Evolutionary conservation across 2,888 invertebrate species (phyloP), one percentile per base, ranked within the genome.

Genomic region (Cremastinae sp.): DNA sequence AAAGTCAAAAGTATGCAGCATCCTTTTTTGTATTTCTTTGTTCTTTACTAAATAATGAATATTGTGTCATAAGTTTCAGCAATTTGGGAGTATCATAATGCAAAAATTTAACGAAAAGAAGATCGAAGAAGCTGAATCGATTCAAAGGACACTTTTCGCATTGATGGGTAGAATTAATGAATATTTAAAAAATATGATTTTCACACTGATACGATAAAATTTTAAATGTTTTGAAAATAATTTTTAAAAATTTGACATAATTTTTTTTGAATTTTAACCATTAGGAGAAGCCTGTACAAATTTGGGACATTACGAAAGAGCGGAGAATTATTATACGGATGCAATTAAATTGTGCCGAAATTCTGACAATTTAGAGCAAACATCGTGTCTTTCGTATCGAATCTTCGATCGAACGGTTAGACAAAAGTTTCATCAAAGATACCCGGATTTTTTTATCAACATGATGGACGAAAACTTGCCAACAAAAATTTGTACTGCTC

Each of bases 231-330:
- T 49, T 16, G 16, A 47, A 12, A 47, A 12, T 1, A 7, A 51
- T 16, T 8, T 51, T 20, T 18, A 9, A 16, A 20, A 20, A 51
- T 18, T 9, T 14, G 14, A 12, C 16, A 12, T 49, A 16, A n/a
- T 7, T 8, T 3, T 49, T 2, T 3, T 53, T 1, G 1, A n/a
- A 12, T 28, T 22, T 1, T 39, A 43, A 55, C 43, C 12, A 8
- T 14, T 35, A 86, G 86, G 86, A 0, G 82, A 86, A 18, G 85
- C 85, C 1, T 70, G 81, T 43, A 14, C 49, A 10, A 72, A 64
- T 1, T 69, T 82, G 1, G 86, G 86, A 2, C 80, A 83, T 56
- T 81, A 79, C 18, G 59, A 53, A 0, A 77, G 81, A 58, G 86
- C 85, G 1, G 78, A 70, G 28, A 80, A 59, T 2, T 80, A 69